Evolutionary conservation across 1,140 invertebrate genomes (phyloP), one percentile per base, ranked within the genome.

Genomic region (Drosophila mauritiana): DNA sequence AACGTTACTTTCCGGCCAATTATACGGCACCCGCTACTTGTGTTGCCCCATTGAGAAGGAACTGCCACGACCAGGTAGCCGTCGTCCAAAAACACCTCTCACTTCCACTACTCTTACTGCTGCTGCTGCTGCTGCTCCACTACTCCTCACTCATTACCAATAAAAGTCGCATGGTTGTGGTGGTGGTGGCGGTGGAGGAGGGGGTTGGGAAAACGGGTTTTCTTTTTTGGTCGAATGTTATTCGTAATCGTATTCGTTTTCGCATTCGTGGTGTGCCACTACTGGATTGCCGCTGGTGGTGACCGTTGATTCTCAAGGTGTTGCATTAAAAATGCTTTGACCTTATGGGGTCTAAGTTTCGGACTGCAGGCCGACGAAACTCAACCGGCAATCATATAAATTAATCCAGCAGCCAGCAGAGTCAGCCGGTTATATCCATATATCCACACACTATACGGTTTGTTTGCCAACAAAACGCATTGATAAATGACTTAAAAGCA

Each of bases 271-370:
- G 13, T 31, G 13, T 31, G 15, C 36, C 13, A 42, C 53, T 34
- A 22, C 42, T 45, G 11, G 11, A 45, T 34, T 39, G 45, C 39
- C 42, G 68, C 25, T 13, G 46, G 22, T 57, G 63, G 40, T 65
- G 52, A 39, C 61, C 65, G 73, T 51, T 53, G 68, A 58, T 73
- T 51, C 72, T 76, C 80, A 84, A 84, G 80, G 80, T 84, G 80
- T 84, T 84, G 80, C 76, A 80, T 85, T 81, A 69, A 80, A 83
- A 80, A 80, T 56, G 53, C 53, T 75, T 65, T 84, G 80, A 84
- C 80, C 80, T 84, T 84, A 84, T 37, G 63, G 67, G 45, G 43
- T 25, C 43, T 75, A 46, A 7, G 17, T 31, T 31, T 70, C 42
- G 25, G 37, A 45, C 34, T 65, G 42, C 45, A 64, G 59, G 17